Conservation (phyloP, 2,888 invertebrate species). For the Lacanobia wlatinum region DNA sequence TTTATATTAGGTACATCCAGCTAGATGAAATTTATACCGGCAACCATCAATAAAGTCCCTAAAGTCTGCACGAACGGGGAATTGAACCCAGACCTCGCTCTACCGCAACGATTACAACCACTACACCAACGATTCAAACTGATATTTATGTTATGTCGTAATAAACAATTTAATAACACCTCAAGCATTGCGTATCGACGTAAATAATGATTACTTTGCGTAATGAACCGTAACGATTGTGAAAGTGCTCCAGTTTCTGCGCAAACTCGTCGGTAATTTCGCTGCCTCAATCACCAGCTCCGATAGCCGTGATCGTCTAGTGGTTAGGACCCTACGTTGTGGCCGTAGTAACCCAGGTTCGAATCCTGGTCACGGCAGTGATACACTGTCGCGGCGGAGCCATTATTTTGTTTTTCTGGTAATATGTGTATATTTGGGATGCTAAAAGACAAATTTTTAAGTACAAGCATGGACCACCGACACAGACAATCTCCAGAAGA, state of each 20-base stretch:
- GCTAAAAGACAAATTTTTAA: too few relatives aligned
- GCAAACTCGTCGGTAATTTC: conserved; percentile 15
- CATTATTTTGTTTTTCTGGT: conserved; percentile 19
- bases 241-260: conserved; percentile 62
- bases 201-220: conserved; percentile 7
- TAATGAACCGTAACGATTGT: conserved; percentile 59
- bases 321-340: conserved; percentile 95
- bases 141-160: background rate
- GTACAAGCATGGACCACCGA: too few relatives aligned
- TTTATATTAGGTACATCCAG: too few relatives aligned
- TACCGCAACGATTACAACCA: too few relatives aligned
- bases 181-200: background rate
- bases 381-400: conserved; percentile 79
- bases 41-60: too few relatives aligned
- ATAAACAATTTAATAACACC: background rate
- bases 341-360: conserved; percentile 95
- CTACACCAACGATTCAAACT: too few relatives aligned
- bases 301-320: conserved; percentile 91
- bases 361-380: conserved; percentile 93
- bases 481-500: too few relatives aligned
- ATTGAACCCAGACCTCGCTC: background rate
- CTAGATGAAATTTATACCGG: too few relatives aligned
- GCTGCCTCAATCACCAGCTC: conserved; percentile 65
- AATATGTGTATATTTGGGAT: background rate
- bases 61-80: background rate